Evolutionary conservation across 2,888 invertebrate genomes (phyloP), one percentile per base, ranked within the genome.

Genomic region (Drosophila mercatorum): DNA sequence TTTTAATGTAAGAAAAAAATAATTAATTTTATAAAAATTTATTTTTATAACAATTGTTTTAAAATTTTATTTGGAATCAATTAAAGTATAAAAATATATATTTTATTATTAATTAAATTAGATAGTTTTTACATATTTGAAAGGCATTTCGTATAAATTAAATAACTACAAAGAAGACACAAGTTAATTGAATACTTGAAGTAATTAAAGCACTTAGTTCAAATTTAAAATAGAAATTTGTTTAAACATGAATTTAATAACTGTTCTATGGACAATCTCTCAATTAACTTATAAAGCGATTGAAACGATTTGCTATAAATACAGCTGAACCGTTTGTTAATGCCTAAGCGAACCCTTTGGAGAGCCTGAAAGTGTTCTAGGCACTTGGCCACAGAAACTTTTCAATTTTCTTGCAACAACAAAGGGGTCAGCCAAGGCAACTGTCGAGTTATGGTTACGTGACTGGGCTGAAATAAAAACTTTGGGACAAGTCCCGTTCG

Each of bases 381-480:
- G 41, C 66, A 62, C 80, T 70, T 70, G 69, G 51, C n/a, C 61
- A 61, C 72, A 68, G 49, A 67, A 76, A 81, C 51, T 79, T 81
- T 87, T 84, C 76, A 79, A 84, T 81, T 84, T 74, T 55, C 72
- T 49, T 59, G 72, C 75, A 78, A 68, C 66, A 81, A 71, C 72
- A 78, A 72, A 63, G 51, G 62, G 68, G 75, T 72, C 67, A 68
- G 53, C 41, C 46, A 53, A 59, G 60, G 47, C 28, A 43, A 58
- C 53, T n/a, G 56, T 26, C 67, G 41, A 53, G 56, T 68, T 87
- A 81, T 83, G 72, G 56, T 67, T 86, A 86, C 89, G 87, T 88
- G 83, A 78, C 89, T 74, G 68, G 31, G 36, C 55, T 59, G 28
- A 46, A 46, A 60, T 57, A 78, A 75, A 69, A 63, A 63, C 46